These are phyloP conservation scores for Myotis lucifugus DNA, from an alignment of 2,113 vertebrate species.

Conservation along the genomic window DNA sequence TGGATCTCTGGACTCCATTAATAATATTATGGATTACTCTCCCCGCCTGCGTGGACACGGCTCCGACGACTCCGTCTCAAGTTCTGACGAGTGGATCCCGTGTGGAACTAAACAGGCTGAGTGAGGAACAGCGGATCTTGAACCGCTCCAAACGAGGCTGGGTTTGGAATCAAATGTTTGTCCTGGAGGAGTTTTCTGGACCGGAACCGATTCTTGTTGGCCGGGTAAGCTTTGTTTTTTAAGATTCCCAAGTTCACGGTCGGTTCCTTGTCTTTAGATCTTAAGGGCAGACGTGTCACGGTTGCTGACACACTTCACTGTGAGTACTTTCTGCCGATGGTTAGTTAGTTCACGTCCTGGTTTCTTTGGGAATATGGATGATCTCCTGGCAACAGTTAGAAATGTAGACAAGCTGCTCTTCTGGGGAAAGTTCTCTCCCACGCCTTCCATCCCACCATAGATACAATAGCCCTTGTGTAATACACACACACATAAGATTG, in stretches of 20 bases:
- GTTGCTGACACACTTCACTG: background rate
- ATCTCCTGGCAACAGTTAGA: background rate
- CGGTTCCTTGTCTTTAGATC: background rate
- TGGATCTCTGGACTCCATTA: constrained; percentile 95
- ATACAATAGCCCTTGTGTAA: background rate
- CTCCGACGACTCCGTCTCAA: constrained; percentile 89
- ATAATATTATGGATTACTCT: constrained; percentile 97
- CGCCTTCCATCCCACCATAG: no score
- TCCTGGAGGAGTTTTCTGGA: constrained; percentile 99
- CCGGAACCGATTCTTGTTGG: constrained; percentile 99
- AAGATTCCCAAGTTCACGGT: constrained; percentile 51
- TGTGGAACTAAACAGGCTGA: constrained; percentile 87
- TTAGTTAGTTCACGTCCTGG: background rate
- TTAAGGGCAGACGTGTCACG: background rate
- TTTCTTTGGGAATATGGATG: constrained; percentile 23
- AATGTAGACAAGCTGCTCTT: background rate
- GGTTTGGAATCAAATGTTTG: constrained; percentile 99
- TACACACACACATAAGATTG: background rate
- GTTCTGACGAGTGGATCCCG: constrained; percentile 88
- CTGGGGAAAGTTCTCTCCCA: background rate
- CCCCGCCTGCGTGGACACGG: constrained; percentile 89
- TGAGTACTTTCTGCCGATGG: background rate
- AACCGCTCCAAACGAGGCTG: constrained; percentile 98
- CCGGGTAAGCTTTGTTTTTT: constrained; percentile 91
- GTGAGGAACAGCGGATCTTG: constrained; percentile 94